phyloP scores from a whole-genome alignment of 2,888 invertebrate species.

The Troides helena region DNA sequence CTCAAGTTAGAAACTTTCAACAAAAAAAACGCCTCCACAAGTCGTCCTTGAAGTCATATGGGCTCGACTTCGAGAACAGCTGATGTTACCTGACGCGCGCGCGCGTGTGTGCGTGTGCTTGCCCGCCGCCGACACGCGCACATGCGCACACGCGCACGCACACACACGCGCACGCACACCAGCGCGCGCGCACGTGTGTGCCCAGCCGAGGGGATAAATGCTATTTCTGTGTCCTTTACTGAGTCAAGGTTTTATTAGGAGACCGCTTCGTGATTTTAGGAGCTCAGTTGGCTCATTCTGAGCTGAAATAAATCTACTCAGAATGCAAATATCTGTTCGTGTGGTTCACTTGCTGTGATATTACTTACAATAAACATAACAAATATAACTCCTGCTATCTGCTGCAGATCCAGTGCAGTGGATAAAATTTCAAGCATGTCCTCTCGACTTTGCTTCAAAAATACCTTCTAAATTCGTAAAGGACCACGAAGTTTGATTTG shows the following conservation, averaged over 20 bases:
- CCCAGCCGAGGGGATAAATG: conserved; percentile 17
- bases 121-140: conserved; percentile 34
- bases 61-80: conserved; percentile 68
- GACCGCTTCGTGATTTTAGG: conserved; percentile 16
- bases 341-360: too few relatives aligned
- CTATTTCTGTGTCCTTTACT: conserved; percentile 28
- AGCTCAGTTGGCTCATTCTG: conserved; percentile 8
- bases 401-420: too few relatives aligned
- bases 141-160: conserved; percentile 32
- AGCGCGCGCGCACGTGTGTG: conserved; percentile 21
- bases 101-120: conserved; percentile 38
- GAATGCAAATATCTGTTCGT: not conserved
- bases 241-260: conserved; percentile 29
- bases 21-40: conserved; percentile 47
- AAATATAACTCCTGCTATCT: too few relatives aligned
- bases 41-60: conserved; percentile 78
- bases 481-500: too few relatives aligned
- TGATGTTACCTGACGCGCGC: conserved; percentile 73
- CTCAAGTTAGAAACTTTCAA: conserved; percentile 26
- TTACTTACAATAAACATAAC: too few relatives aligned
- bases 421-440: too few relatives aligned
- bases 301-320: conserved; percentile 1
- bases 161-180: conserved; percentile 33
- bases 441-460: too few relatives aligned
- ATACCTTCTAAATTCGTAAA: too few relatives aligned